A percentile compares a stretch with the other conserved stretches of the same genome.
These are phyloP conservation scores for Threskiornis aethiopicus DNA, from an alignment of 2,797 vertebrate genomes.

Conservation along the genomic window DNA sequence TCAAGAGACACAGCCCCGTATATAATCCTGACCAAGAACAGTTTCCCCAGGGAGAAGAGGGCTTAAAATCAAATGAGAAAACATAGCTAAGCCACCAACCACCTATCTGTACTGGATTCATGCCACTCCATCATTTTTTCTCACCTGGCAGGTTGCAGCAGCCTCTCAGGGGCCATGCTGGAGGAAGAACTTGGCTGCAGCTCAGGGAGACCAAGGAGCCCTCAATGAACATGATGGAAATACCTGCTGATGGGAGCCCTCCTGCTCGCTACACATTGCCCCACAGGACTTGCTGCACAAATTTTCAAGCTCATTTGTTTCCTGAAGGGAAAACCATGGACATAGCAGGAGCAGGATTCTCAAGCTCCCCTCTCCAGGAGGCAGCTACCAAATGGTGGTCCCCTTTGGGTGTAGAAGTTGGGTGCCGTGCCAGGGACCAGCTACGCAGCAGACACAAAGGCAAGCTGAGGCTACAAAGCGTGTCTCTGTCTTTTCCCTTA, in stretches of 20 bases:
- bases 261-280: neutral
- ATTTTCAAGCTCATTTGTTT: neutral
- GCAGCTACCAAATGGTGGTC: neutral
- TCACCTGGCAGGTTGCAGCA: neutral
- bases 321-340: neutral
- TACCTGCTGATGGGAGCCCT: neutral
- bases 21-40: neutral
- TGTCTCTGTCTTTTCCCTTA: neutral
- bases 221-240: fast-evolving
- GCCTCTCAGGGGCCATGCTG: neutral
- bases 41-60: neutral
- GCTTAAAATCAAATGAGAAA: neutral
- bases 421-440: neutral
- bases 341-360: neutral
- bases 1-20: neutral
- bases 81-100: neutral
- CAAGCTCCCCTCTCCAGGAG: neutral
- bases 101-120: neutral
- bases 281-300: neutral
- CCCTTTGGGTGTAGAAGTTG: neutral
- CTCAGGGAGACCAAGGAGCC: neutral
- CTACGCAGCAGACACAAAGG: neutral
- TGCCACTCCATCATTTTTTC: neutral
- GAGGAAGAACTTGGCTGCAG: neutral
- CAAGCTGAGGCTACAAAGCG: neutral